Conservation (phyloP, 2,888 invertebrate genomes). For the Drosophila sordidapex region DNA sequence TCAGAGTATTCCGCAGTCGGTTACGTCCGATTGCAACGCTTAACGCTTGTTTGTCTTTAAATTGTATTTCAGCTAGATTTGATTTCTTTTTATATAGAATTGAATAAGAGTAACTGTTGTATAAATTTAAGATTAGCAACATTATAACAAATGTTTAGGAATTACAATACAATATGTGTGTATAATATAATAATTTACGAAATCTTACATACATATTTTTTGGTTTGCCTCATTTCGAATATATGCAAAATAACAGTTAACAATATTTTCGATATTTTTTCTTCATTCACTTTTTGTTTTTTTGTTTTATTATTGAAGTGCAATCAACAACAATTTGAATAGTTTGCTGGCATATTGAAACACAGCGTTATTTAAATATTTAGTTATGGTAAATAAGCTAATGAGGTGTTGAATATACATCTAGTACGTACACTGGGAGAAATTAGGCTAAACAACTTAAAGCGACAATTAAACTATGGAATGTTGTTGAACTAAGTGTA, state of each 20-base stretch:
- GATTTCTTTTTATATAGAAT: conserved; percentile 36
- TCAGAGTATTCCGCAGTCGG: conserved; percentile 1
- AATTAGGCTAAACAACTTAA: conserved; percentile 57
- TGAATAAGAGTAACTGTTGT: conserved; percentile 61
- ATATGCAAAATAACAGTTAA: conserved; percentile 75
- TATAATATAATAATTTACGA: conserved; percentile 59
- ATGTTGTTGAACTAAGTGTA: conserved; percentile 62
- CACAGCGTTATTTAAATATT: conserved; percentile 42
- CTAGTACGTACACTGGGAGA: conserved; percentile 11
- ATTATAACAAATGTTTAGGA: conserved; percentile 73
- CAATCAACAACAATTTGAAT: conserved; percentile 42
- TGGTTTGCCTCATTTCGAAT: conserved; percentile 50
- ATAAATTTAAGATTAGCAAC: conserved; percentile 60
- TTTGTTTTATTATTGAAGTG: conserved; percentile 20
- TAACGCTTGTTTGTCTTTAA: not conserved
- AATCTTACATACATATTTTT: conserved; percentile 50
- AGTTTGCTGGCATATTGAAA: conserved; percentile 40
- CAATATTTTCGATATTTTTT: conserved; percentile 34
- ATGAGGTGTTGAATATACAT: conserved; percentile 53
- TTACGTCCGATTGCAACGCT: not conserved
- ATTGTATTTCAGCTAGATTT: conserved; percentile 46
- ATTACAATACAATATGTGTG: conserved; percentile 60
- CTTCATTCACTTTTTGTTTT: conserved; percentile 2
- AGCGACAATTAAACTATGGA: conserved; percentile 66
- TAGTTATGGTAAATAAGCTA: conserved; percentile 58